These are phyloP conservation scores for Oryzias woworae DNA, from an alignment of 2,113 vertebrate genomes.

Conservation along the genomic window DNA sequence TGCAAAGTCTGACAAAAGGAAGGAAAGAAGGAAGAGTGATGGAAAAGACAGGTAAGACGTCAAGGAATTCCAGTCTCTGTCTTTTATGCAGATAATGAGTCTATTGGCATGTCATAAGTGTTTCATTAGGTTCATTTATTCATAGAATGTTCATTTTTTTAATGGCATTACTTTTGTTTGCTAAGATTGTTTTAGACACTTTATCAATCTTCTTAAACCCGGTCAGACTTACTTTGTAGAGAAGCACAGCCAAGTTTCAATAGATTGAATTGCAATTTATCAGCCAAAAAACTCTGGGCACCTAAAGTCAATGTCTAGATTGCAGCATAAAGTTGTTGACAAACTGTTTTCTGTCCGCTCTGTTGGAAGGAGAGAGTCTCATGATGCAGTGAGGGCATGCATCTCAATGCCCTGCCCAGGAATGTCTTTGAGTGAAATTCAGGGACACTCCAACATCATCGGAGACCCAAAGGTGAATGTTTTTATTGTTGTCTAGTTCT, in stretches of 20 bases:
- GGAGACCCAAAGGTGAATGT: conserved; percentile 83
- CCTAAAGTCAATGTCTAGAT: conserved; percentile 83
- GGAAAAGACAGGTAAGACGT: conserved; percentile 78
- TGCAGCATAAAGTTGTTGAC: conserved; percentile 67
- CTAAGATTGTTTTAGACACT: conserved; percentile 44
- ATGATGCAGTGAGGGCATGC: conserved; percentile 79
- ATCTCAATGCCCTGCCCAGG: conserved; percentile 82
- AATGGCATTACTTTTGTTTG: conserved; percentile 74
- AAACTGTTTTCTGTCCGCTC: conserved; percentile 85
- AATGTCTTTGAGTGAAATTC: conserved; percentile 81
- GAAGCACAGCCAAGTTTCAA: conserved; percentile 69
- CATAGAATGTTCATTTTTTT: conserved; percentile 54
- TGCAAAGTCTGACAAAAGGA: conserved; percentile 84
- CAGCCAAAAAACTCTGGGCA: conserved; percentile 78
- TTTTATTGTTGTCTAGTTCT: not conserved
- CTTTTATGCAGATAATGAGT: no score
- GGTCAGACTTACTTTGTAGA: conserved; percentile 71
- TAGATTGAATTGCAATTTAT: conserved; percentile 80
- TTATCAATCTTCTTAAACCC: conserved; percentile 73
- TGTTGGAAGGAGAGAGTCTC: conserved; percentile 83
- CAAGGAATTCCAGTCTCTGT: not conserved
- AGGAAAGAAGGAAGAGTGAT: conserved; percentile 85
- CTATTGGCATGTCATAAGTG: not conserved
- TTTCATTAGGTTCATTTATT: conserved; percentile 61
- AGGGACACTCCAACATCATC: conserved; percentile 78